phyloP scores from a whole-genome alignment of 2,888 invertebrate genomes.

The Lasius platythorax region DNA sequence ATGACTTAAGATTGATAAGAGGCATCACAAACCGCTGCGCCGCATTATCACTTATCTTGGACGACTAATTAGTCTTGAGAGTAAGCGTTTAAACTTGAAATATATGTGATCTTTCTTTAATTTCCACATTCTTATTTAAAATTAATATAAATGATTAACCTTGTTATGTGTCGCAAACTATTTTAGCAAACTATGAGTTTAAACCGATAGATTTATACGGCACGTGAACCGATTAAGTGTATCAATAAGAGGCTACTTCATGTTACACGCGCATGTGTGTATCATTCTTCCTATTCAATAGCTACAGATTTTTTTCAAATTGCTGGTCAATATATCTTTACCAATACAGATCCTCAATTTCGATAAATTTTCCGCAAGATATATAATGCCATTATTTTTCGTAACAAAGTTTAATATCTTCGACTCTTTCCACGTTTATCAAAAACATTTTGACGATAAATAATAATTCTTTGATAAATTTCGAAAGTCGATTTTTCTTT shows the following conservation, averaged over 20 bases:
- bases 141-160: neutral
- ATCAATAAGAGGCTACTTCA: neutral
- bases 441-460: neutral
- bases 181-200: neutral
- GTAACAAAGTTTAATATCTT: neutral
- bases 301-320: conserved; percentile 25
- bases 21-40: neutral
- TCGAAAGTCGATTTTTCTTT: neutral
- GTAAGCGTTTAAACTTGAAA: neutral
- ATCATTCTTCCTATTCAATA: neutral
- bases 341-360: conserved; percentile 44
- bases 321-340: conserved; percentile 49
- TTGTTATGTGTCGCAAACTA: neutral
- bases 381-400: neutral
- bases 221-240: neutral
- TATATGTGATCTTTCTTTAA: neutral
- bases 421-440: neutral
- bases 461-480: neutral
- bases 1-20: neutral
- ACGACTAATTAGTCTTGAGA: neutral
- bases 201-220: neutral
- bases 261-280: neutral
- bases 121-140: neutral
- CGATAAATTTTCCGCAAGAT: conserved; percentile 26
- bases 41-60: no score